phyloP scores from a whole-genome alignment of 2,888 invertebrate genomes.

The Choristoneura rosaceana region DNA sequence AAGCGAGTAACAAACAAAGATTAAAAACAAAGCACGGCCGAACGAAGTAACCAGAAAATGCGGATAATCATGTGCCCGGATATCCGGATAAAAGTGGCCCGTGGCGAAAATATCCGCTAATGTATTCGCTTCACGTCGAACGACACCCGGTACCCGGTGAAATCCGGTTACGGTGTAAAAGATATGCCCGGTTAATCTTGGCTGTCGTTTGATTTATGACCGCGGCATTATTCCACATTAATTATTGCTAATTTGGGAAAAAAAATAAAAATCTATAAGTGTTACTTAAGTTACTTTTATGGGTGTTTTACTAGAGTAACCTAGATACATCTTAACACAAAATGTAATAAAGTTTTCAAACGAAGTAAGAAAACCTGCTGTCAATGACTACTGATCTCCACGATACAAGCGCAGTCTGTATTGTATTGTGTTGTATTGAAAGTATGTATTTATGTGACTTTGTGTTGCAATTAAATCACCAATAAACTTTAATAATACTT shows the following conservation, averaged over 20 bases:
- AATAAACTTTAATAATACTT: too few species aligned
- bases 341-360: too few species aligned
- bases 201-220: slow-evolving; percentile 73
- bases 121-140: slow-evolving; percentile 78
- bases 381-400: too few species aligned
- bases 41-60: slow-evolving; percentile 54
- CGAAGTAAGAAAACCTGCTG: too few species aligned
- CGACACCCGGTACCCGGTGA: slow-evolving; percentile 66
- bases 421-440: too few species aligned
- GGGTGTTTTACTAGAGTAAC: too few species aligned
- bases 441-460: too few species aligned
- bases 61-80: slow-evolving; percentile 66
- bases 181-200: slow-evolving; percentile 80
- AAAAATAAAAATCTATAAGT: background rate
- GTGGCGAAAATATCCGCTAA: slow-evolving; percentile 64
- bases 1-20: slow-evolving; percentile 36
- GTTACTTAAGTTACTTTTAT: too few species aligned
- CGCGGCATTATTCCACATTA: slow-evolving; percentile 62
- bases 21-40: slow-evolving; percentile 44
- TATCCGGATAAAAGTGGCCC: slow-evolving; percentile 63
- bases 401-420: too few species aligned
- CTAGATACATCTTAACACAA: background rate
- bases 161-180: slow-evolving; percentile 77
- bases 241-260: slow-evolving; percentile 46
- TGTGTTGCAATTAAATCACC: too few species aligned